Percentiles rank a stretch among this genome's conserved stretches.
Evolutionary conservation across 2,888 invertebrate genomes (phyloP).

Genomic region (Bhutanitis thaidina): DNA sequence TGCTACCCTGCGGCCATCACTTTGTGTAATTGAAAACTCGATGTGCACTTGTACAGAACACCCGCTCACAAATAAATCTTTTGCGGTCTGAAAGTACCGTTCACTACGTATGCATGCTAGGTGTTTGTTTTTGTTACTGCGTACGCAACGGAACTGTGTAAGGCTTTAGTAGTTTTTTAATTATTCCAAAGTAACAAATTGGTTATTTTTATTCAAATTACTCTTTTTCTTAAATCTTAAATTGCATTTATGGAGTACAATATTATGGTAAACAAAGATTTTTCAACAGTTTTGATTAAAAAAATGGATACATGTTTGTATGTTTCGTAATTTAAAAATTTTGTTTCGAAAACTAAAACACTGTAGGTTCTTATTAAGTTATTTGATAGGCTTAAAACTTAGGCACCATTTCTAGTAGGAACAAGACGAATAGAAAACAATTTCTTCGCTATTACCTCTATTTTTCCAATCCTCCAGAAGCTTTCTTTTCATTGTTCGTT

Average conservation of each 20-base stretch:
- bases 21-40: constrained; percentile 78
- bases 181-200: too few species aligned
- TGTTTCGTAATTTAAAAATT: too few species aligned
- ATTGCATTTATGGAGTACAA: too few species aligned
- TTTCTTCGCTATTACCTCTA: constrained; percentile 32
- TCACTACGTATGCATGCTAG: constrained; percentile 14
- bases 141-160: not conserved
- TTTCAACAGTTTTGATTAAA: too few species aligned
- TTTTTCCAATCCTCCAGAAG: constrained; percentile 32
- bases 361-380: too few species aligned
- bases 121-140: constrained; percentile 12
- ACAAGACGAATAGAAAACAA: constrained; percentile 24
- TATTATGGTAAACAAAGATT: too few species aligned
- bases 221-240: too few species aligned
- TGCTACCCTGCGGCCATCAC: constrained; percentile 64
- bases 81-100: constrained; percentile 30
- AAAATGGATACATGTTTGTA: too few species aligned
- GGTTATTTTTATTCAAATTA: too few species aligned
- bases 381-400: too few species aligned
- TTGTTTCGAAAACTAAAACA: too few species aligned
- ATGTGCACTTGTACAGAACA: constrained; percentile 71
- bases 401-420: not conserved
- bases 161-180: not conserved
- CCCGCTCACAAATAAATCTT: constrained; percentile 68
- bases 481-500: constrained; percentile 38